phyloP scores from a whole-genome alignment of 2,113 vertebrate species.

The Brachypodius melanocephalos region DNA sequence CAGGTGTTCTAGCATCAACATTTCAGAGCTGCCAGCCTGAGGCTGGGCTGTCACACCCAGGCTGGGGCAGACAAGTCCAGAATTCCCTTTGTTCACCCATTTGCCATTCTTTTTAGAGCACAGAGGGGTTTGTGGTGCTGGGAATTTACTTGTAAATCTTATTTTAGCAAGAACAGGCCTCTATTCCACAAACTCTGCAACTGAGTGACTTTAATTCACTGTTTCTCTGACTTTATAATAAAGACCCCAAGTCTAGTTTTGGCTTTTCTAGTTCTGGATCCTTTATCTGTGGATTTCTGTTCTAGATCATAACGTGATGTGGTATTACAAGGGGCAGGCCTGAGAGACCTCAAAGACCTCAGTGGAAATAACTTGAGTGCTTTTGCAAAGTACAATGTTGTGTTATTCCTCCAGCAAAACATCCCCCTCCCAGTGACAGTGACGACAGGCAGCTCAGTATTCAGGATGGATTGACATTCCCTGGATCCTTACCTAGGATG shows the following conservation, averaged over 20 bases:
- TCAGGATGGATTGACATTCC: not conserved
- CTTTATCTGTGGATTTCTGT: not conserved
- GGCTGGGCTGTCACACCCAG: not conserved
- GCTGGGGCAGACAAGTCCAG: not conserved
- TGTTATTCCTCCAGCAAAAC: not conserved
- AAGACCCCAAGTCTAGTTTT: not conserved
- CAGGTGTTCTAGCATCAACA: not conserved
- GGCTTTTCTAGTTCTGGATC: not conserved
- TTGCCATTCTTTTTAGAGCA: not conserved
- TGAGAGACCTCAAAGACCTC: not conserved
- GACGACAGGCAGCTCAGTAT: not conserved
- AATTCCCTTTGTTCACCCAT: not conserved
- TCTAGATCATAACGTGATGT: not conserved
- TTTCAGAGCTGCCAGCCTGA: not conserved
- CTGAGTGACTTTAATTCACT: not conserved
- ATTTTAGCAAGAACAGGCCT: not conserved
- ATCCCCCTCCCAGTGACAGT: not conserved
- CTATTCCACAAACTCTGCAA: not conserved
- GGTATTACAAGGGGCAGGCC: not conserved
- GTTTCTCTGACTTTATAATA: not conserved
- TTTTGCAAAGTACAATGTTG: not conserved
- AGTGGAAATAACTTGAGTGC: not conserved
- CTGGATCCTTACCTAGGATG: constrained; percentile 77
- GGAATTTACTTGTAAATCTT: not conserved
- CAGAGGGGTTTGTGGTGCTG: not conserved